Conservation (phyloP, 2,888 invertebrate species). For the Chalcosyrphus nemorum region DNA sequence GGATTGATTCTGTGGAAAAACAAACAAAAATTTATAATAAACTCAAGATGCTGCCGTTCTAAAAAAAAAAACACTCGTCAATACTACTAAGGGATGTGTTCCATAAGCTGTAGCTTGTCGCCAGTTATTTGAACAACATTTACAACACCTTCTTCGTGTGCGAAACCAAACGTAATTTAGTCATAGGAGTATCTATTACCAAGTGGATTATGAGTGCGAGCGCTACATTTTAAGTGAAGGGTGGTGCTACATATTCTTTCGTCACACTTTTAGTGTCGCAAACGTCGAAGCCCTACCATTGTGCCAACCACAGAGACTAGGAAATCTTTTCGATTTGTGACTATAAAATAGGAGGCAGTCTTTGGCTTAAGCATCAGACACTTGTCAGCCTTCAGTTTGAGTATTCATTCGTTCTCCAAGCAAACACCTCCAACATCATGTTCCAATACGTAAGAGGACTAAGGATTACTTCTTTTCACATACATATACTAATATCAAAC, state of each 20-base stretch:
- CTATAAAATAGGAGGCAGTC: conserved; percentile 27
- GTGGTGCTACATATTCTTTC: background rate
- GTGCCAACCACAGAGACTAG: background rate
- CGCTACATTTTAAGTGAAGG: background rate
- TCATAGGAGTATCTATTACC: background rate
- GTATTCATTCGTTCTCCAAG: background rate
- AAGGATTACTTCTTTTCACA: too few species aligned
- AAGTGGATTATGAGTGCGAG: background rate
- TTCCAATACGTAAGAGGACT: conserved; percentile 44
- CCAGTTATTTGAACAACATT: too few species aligned
- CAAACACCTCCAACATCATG: conserved; percentile 33
- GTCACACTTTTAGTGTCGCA: background rate
- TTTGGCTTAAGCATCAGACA: conserved; percentile 33
- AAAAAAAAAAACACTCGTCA: too few species aligned
- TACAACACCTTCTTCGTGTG: too few species aligned
- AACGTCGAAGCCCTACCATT: too few species aligned
- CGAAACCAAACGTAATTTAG: too few species aligned
- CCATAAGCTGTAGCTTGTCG: too few species aligned
- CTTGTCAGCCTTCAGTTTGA: conserved; percentile 29
- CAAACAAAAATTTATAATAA: too few species aligned
- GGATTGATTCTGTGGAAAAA: too few species aligned
- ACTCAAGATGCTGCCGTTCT: too few species aligned
- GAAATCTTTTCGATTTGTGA: background rate
- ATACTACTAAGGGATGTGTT: too few species aligned
- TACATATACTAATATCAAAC: background rate